These are phyloP conservation scores for Bugulina stolonifera DNA, from an alignment of 2,888 invertebrate species.

Conservation along the genomic window DNA sequence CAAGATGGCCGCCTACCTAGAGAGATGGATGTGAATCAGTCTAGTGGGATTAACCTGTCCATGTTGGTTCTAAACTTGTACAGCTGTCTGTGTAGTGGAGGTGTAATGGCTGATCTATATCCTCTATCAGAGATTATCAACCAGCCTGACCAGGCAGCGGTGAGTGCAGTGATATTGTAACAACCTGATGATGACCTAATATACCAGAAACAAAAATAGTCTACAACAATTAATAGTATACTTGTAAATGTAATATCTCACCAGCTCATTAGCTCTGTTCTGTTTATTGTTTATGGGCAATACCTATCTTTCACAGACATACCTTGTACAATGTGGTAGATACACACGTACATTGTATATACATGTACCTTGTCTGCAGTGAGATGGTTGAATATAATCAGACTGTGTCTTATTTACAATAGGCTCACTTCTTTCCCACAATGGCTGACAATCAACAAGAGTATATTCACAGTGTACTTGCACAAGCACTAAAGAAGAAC, in stretches of 20 bases:
- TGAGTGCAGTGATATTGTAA: background rate
- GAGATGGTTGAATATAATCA: no score
- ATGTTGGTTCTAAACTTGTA: conserved; percentile 21
- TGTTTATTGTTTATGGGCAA: no score
- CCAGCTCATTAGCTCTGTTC: no score
- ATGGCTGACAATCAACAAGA: conserved; percentile 12
- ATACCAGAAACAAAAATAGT: no score
- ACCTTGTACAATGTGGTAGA: no score
- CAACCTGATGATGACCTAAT: no score
- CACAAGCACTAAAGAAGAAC: background rate
- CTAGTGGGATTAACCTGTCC: conserved; percentile 3
- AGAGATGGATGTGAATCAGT: conserved; percentile 21
- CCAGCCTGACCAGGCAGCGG: conserved; percentile 13
- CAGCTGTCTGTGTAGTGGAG: conserved; percentile 5
- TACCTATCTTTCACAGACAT: no score
- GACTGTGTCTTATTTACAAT: background rate
- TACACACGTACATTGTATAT: no score
- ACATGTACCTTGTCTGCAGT: no score
- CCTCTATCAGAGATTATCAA: conserved; percentile 15
- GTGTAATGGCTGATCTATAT: background rate
- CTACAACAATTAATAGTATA: no score
- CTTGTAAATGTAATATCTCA: no score
- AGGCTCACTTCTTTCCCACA: conserved; percentile 7
- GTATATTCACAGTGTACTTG: background rate
- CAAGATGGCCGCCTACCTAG: background rate